These are phyloP conservation scores for Lamproptera curius DNA, from an alignment of 2,888 invertebrate species.

Conservation along the genomic window DNA sequence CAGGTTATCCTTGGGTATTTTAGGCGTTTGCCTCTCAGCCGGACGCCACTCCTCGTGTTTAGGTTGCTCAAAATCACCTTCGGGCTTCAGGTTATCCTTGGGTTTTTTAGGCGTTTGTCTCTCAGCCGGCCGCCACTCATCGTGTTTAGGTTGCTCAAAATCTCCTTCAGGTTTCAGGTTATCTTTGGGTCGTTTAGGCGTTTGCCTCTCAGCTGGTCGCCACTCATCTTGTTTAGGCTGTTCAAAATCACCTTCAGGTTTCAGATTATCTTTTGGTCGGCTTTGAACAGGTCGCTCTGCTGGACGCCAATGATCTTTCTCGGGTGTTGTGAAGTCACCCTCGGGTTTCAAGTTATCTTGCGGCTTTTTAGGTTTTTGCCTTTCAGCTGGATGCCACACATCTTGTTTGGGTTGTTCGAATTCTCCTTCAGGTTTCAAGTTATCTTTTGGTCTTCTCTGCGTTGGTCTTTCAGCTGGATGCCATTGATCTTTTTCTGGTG, in stretches of 20 bases:
- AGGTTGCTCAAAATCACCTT: conserved; percentile 77
- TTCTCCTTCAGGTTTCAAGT: conserved; percentile 47
- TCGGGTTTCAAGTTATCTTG: conserved; percentile 75
- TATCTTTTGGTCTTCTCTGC: conserved; percentile 66
- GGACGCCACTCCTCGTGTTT: conserved; percentile 52
- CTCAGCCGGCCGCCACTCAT: conserved; percentile 69
- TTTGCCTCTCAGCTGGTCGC: conserved; percentile 62
- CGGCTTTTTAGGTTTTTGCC: conserved; percentile 52
- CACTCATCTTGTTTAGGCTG: conserved; percentile 43
- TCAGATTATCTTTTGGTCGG: conserved; percentile 74
- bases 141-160: conserved; percentile 34
- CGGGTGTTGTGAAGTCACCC: conserved; percentile 75
- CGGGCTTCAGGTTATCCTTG: conserved; percentile 79
- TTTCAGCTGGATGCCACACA: conserved; percentile 63
- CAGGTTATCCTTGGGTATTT: conserved; percentile 69
- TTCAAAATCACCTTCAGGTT: conserved; percentile 77
- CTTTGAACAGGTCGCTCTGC: conserved; percentile 52
- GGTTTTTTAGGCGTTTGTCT: conserved; percentile 70
- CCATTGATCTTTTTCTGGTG: conserved; percentile 44
- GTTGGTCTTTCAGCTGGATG: conserved; percentile 64
- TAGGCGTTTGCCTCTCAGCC: conserved; percentile 48
- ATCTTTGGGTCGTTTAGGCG: conserved; percentile 60
- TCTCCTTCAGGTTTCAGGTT: conserved; percentile 22
- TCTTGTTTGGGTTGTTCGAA: conserved; percentile 46
- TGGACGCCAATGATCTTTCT: conserved; percentile 50